A percentile compares a stretch with the other conserved stretches of the same genome.
Evolutionary conservation across 2,797 vertebrate species (phyloP).

Genomic region (Centropyge bicolor): DNA sequence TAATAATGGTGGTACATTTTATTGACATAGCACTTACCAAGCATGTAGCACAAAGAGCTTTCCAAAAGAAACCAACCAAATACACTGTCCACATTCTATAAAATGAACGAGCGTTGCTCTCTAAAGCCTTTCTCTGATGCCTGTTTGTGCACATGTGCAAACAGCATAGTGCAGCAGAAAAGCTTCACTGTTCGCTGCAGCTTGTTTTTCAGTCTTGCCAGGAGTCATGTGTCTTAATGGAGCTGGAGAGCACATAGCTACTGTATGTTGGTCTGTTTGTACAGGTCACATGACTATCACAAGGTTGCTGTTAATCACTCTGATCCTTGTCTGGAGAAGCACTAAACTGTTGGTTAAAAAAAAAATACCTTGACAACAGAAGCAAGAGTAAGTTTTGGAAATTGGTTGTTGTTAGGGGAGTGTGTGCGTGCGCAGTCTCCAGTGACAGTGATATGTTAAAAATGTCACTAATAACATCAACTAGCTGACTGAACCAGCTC

Average conservation of each 20-base stretch:
- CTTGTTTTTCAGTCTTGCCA: constrained; percentile 34
- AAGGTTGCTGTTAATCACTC: constrained; percentile 72
- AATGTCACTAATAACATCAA: no score
- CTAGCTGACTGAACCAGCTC: no score
- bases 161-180: constrained; percentile 25
- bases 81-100: no score
- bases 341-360: constrained; percentile 12
- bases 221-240: constrained; percentile 39
- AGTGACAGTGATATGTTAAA: no score
- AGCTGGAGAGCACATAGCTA: constrained; percentile 16
- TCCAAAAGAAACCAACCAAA: no score
- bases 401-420: no score
- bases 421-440: no score
- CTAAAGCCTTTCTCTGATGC: background rate
- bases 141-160: background rate
- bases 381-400: constrained; percentile 5
- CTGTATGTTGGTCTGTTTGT: constrained; percentile 44
- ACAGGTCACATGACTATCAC: constrained; percentile 73
- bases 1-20: no score
- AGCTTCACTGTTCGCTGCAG: constrained; percentile 11
- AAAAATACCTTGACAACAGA: constrained; percentile 9
- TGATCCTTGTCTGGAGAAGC: constrained; percentile 37
- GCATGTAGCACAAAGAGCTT: no score
- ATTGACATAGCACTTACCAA: no score
- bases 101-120: background rate